Percentiles rank a stretch among this genome's conserved stretches.
phyloP scores from a whole-genome alignment of 2,888 invertebrate genomes.

The Chrysotoxum bicinctum region DNA sequence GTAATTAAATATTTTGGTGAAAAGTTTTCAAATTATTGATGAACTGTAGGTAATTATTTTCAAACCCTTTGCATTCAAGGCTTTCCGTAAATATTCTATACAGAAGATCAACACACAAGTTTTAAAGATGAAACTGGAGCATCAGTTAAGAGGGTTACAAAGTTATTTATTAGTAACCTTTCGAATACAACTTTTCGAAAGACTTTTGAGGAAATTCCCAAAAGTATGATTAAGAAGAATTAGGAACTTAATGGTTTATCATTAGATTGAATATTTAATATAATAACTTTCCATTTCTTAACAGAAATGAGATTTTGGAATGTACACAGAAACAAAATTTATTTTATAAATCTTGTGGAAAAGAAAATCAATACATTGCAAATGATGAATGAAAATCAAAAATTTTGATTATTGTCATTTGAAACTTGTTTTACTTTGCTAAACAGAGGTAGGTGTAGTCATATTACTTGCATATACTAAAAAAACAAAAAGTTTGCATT shows the following conservation, averaged over 20 bases:
- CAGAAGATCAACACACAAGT: neutral
- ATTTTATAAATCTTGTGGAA: too few relatives aligned
- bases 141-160: neutral
- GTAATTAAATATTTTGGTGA: slow-evolving; percentile 27
- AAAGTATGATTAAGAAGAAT: neutral
- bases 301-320: too few relatives aligned
- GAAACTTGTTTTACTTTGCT: too few relatives aligned
- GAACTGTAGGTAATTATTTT: slow-evolving; percentile 14
- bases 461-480: too few relatives aligned
- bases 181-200: neutral
- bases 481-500: too few relatives aligned
- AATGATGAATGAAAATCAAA: too few relatives aligned
- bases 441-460: too few relatives aligned
- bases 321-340: too few relatives aligned
- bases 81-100: neutral
- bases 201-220: neutral
- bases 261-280: too few relatives aligned
- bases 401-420: too few relatives aligned
- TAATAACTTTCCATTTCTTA: too few relatives aligned
- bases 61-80: neutral
- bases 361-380: too few relatives aligned
- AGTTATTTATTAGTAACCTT: neutral
- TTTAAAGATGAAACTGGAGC: neutral
- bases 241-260: neutral
- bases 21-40: slow-evolving; percentile 56